Evolutionary conservation across 2,888 invertebrate species (phyloP).

Genomic region (Iselma pallidipennis): DNA sequence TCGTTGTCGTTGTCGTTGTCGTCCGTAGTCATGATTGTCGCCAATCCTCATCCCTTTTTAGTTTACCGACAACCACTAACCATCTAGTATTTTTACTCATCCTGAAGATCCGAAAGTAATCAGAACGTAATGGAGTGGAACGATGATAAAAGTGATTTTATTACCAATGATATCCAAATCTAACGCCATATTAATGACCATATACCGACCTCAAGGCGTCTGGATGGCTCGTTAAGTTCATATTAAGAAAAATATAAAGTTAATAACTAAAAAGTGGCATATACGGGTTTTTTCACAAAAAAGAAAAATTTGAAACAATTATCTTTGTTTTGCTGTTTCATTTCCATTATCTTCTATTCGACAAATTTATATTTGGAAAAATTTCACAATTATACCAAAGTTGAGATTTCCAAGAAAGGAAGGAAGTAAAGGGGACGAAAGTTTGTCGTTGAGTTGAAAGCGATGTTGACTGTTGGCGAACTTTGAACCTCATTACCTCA

Average conservation of each 20-base stretch:
- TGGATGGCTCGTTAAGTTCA: not conserved
- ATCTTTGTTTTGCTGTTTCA: not conserved
- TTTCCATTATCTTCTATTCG: not conserved
- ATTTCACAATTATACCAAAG: constrained; percentile 15
- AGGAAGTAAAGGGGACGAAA: constrained; percentile 15
- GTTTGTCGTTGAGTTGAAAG: constrained; percentile 33
- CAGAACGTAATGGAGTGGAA: constrained; percentile 47
- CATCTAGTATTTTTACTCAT: constrained; percentile 39
- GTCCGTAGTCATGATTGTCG: not conserved
- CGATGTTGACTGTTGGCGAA: constrained; percentile 42
- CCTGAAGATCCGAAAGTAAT: constrained; percentile 44
- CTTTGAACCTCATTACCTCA: constrained; percentile 53
- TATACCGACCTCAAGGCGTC: not conserved
- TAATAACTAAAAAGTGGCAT: too few species aligned
- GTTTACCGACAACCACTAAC: not conserved
- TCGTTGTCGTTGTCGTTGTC: not conserved
- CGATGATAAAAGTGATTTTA: constrained; percentile 50
- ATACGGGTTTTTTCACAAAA: not conserved
- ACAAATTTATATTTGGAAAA: constrained; percentile 2
- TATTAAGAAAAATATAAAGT: not conserved
- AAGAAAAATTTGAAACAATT: too few species aligned
- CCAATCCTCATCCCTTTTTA: not conserved
- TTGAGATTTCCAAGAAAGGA: not conserved
- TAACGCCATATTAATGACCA: constrained; percentile 23
- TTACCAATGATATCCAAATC: constrained; percentile 37